Evolutionary conservation across 2,888 invertebrate species (phyloP), one percentile per base, ranked within the genome.

Genomic region (Xestia rhomboidea): DNA sequence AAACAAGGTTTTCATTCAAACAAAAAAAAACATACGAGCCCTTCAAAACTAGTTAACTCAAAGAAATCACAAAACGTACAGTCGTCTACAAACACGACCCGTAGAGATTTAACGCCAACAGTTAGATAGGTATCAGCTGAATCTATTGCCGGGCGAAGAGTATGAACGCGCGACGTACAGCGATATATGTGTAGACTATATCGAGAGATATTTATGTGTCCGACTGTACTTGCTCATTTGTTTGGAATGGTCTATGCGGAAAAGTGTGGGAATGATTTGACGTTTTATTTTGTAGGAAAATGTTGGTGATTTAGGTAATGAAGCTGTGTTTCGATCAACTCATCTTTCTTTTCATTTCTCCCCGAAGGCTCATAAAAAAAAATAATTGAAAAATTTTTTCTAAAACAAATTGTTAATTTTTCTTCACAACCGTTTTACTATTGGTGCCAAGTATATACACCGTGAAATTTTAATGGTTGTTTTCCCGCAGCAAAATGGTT

Each of bases 121-220:
- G 92, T 92, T 92, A 89, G 93, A 93, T 94, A 90, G 90, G 92
- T 93, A 94, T 93, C 94, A 80, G 88, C 72, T 82, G 87, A 93
- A 94, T 94, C 92, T 93, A 94, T 94, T 92, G 94, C 92, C 89
- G 73, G 72, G 84, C 87, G 83, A 88, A 88, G 89, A 89, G 90
- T 92, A 91, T 90, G 91, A 91, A 92, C 90, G 91, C 86, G 89
- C 88, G 90, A 90, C 90, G 85, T 83, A 82, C 73, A 84, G 79
- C 88, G 89, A 91, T 91, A 87, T 92, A 91, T 89, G 88, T 80
- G 82, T 76, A 83, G 81, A 86, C 88, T 90, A 87, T 88, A 85
- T 88, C 78, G 77, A 83, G 85, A 82, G 76, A 88, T 89, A 89
- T 91, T 91, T 90, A 91, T 85, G 89, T 85, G 82, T 85, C 60